Percentiles rank a stretch among this genome's conserved stretches.
Conservation (phyloP, 2,888 invertebrate genomes). For the Notodonta dromedarius region DNA sequence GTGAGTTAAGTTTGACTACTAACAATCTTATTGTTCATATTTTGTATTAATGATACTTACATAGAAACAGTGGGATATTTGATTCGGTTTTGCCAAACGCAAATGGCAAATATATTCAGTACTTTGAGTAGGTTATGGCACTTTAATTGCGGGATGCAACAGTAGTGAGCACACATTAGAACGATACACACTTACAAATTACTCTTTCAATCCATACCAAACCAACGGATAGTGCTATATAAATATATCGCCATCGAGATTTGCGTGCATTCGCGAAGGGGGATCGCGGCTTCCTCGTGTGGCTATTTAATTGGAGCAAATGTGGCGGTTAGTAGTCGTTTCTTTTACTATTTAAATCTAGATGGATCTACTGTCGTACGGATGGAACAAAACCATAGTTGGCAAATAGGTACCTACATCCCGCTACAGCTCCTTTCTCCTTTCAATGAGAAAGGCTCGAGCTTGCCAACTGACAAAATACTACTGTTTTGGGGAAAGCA, state of each 20-base stretch:
- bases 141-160: constrained; percentile 28
- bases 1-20: constrained; percentile 36
- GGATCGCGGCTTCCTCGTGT: constrained; percentile 37
- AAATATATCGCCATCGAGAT: constrained; percentile 24
- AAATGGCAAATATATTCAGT: no score
- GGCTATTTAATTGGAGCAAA: constrained; percentile 35
- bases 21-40: no score
- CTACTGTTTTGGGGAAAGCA: no score
- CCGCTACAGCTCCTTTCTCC: no score
- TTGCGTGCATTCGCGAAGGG: constrained; percentile 18
- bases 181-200: not conserved
- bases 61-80: no score
- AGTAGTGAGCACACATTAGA: not conserved
- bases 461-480: no score
- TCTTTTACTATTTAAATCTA: constrained; percentile 12
- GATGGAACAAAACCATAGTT: no score
- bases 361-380: no score
- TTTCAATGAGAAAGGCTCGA: no score
- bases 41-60: no score
- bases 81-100: no score
- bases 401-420: no score
- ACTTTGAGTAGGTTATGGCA: not conserved
- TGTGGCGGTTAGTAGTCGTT: constrained; percentile 19
- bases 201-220: constrained; percentile 13
- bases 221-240: constrained; percentile 19